phyloP scores from a whole-genome alignment of 30 jellyfish, hydroid and myxozoan genomes.

The Mastigias papua region DNA sequence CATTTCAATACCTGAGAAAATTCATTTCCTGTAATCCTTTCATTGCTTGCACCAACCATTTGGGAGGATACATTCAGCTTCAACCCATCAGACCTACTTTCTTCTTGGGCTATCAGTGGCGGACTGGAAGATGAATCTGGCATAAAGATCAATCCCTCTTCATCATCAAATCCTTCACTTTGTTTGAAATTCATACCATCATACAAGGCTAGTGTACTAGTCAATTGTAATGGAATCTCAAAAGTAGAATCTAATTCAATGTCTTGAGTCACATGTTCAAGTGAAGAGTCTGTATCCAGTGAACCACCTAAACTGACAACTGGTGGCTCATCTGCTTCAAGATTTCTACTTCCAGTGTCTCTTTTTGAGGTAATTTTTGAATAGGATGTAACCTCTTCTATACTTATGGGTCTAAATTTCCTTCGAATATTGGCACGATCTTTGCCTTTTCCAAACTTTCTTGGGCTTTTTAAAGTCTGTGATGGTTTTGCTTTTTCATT shows the following conservation, averaged over 20 bases:
- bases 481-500: not conserved
- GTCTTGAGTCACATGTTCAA: slow-evolving; percentile 63
- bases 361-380: not conserved
- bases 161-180: not conserved
- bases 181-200: not conserved
- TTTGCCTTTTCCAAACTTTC: slow-evolving; percentile 14
- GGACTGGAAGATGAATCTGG: slow-evolving; percentile 7
- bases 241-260: slow-evolving; percentile 46
- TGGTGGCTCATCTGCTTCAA: not conserved
- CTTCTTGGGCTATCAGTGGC: not conserved
- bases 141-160: not conserved
- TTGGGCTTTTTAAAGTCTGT: not conserved
- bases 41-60: not conserved
- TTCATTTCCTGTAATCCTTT: not conserved
- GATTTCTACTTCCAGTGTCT: not conserved
- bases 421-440: slow-evolving; percentile 25
- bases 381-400: not conserved
- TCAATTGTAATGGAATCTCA: not conserved
- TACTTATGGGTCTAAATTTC: slow-evolving; percentile 44
- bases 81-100: not conserved
- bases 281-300: slow-evolving; percentile 45
- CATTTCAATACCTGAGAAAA: not conserved
- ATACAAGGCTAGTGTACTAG: not conserved
- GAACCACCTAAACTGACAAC: not conserved
- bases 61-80: not conserved